phyloP scores from a whole-genome alignment of 2,888 invertebrate genomes.

The Baccha elongata region DNA sequence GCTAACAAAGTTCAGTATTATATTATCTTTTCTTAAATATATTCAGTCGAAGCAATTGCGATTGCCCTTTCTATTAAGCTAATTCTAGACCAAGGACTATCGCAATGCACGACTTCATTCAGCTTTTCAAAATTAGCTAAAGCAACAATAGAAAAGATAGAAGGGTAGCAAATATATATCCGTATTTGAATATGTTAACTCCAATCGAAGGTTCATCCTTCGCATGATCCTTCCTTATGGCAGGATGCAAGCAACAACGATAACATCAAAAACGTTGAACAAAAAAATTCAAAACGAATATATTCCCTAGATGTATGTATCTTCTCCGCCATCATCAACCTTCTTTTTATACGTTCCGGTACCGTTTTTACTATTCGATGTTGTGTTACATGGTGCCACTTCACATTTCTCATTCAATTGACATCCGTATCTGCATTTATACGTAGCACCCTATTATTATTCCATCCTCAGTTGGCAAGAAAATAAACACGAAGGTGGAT shows the following conservation, averaged over 20 bases:
- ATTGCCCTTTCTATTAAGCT: too few relatives aligned
- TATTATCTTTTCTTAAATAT: too few relatives aligned
- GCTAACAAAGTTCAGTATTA: too few relatives aligned
- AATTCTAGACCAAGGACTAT: conserved; percentile 51
- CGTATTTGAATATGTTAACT: conserved; percentile 64
- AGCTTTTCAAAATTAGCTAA: conserved; percentile 63
- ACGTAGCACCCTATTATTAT: conserved; percentile 64
- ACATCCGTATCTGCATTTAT: conserved; percentile 65
- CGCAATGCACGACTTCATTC: conserved; percentile 60
- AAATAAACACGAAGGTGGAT: conserved; percentile 58
- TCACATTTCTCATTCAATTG: conserved; percentile 50
- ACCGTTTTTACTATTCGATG: conserved; percentile 17
- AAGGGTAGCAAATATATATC: conserved; percentile 39
- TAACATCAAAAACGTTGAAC: conserved; percentile 21
- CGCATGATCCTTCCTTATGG: neutral
- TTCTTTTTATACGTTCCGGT: neutral
- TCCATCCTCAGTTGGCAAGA: conserved; percentile 65
- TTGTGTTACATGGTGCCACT: conserved; percentile 56
- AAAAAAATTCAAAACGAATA: conserved; percentile 43
- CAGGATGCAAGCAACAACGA: conserved; percentile 35
- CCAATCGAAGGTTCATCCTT: conserved; percentile 50
- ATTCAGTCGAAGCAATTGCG: too few relatives aligned
- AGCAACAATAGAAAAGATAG: conserved; percentile 54
- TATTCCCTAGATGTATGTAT: neutral
- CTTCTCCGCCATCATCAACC: neutral